phyloP scores from a whole-genome alignment of 2,888 invertebrate species.

The Mimas tiliae region DNA sequence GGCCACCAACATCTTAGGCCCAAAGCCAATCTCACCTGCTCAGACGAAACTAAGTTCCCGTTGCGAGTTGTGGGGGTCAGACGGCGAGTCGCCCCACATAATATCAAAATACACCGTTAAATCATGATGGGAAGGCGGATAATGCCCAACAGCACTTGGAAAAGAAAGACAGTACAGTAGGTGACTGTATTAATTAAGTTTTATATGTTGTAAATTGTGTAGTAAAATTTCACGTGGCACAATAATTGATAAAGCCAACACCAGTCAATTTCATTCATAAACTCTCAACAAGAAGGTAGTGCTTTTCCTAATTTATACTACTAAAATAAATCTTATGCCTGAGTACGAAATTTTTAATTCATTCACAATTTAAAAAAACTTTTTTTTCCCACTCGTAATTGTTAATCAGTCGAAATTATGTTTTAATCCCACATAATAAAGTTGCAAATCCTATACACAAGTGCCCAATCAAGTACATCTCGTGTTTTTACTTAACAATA shows the following conservation, averaged over 20 bases:
- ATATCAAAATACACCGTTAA: too few species aligned
- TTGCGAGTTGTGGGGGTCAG: too few species aligned
- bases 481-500: slow-evolving; percentile 3
- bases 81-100: too few species aligned
- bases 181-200: slow-evolving; percentile 22
- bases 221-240: slow-evolving; percentile 20
- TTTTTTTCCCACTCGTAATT: not conserved
- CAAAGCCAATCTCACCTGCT: too few species aligned
- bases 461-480: slow-evolving; percentile 2
- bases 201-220: slow-evolving; percentile 15
- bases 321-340: not conserved
- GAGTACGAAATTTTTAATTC: not conserved
- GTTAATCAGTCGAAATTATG: not conserved
- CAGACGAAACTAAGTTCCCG: too few species aligned
- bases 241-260: slow-evolving; percentile 3
- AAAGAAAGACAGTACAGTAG: too few species aligned
- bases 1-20: too few species aligned
- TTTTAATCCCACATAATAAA: not conserved
- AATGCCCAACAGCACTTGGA: too few species aligned
- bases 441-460: slow-evolving; percentile 1
- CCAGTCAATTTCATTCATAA: slow-evolving; percentile 26
- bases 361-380: not conserved
- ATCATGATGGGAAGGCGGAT: too few species aligned
- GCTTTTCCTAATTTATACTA: not conserved
- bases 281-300: not conserved